Base-by-base conservation (phyloP, 2,797 vertebrate genomes). In the Tadarida brasiliensis region DNA sequence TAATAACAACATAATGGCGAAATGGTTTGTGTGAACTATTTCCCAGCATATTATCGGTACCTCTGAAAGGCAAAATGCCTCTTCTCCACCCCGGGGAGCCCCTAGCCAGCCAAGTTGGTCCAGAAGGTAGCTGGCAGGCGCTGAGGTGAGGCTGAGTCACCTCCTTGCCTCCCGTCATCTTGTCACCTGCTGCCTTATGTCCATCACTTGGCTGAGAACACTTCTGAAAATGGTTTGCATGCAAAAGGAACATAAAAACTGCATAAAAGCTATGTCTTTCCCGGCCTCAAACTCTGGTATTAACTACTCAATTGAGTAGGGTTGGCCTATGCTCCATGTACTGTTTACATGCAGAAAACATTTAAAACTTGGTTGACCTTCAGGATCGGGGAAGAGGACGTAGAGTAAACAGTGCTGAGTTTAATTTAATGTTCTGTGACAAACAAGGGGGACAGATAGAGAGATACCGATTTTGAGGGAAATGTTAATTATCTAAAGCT, bases 401-500 rank as follows among this genome's bases (percentile, higher is more conserved):
- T 54, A 93, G 20, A 71, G 67, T 94, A 97, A 92, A 94, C 87
- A 65, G 80, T 91, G 78, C 88, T 95, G 96, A 98, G 96, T 95
- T 91, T 96, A 98, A 98, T 98, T 98, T 98, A 98, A 97, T 98
- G 97, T 97, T 98, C 98, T 98, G 96, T 97, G 98, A 98, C 94
- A 96, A 95, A 98, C 92, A 95, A 94, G 97, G 86, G 56, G 92
- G 63, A 97, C 97, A 98, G 97, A 98, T 97, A 74, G 78, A 96
- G 96, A 97, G 97, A 97, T 97, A 96, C 95, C 91, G 93, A 96
- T 96, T 98, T 96, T 96, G 98, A 98, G 96, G 92, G 97, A 98
- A 98, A 98, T 97, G 98, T 97, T 98, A 98, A 98, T 98, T 98
- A 98, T 97, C 97, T 97, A 93, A 98, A 98, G 98, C 98, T 98